A percentile compares a stretch with the other conserved stretches of the same genome.
These are phyloP conservation scores for Phyllotis vaccarum DNA, from an alignment of 2,797 vertebrate species.

Conservation along the genomic window DNA sequence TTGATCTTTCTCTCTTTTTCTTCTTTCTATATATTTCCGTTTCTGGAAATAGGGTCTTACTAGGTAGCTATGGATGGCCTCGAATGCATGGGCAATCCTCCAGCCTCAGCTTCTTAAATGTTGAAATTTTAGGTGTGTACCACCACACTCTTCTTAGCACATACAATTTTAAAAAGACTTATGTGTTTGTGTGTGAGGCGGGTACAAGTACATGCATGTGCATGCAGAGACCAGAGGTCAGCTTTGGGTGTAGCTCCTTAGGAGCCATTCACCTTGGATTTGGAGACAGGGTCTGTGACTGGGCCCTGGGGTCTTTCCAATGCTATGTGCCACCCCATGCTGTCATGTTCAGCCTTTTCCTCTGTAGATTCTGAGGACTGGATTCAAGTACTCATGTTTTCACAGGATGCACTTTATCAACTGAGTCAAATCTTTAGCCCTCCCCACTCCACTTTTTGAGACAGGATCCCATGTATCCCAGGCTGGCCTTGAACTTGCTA, in stretches of 20 bases:
- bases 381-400: neutral
- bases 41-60: neutral
- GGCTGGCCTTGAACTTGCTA: neutral
- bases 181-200: neutral
- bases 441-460: neutral
- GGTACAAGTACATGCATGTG: neutral
- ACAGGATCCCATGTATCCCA: neutral
- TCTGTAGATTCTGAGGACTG: neutral
- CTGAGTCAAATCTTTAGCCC: neutral
- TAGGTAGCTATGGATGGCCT: neutral
- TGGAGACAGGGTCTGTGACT: neutral
- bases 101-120: neutral
- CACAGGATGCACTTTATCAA: neutral
- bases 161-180: neutral
- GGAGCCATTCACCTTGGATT: neutral
- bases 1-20: neutral
- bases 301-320: neutral
- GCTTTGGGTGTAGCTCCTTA: neutral
- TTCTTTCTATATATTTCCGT: neutral
- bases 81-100: neutral
- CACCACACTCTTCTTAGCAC: neutral
- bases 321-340: neutral
- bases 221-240: neutral
- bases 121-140: neutral
- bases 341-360: neutral